These are phyloP conservation scores for Danaus melanippus DNA, from an alignment of 1,140 invertebrate species.

Conservation along the genomic window DNA sequence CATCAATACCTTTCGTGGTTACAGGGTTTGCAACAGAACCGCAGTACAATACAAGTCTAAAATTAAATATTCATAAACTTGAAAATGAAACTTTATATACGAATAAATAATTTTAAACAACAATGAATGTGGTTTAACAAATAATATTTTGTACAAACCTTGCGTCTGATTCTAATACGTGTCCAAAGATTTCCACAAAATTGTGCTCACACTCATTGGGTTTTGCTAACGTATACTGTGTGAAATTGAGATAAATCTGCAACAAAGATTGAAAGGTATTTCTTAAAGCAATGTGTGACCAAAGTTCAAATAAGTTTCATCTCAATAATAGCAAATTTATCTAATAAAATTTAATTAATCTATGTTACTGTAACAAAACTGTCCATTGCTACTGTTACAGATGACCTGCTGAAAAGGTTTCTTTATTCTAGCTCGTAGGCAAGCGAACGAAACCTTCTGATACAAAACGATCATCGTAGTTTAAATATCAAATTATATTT, in stretches of 20 bases:
- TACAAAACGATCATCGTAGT: no score
- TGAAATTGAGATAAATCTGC: conserved; percentile 62
- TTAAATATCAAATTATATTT: no score
- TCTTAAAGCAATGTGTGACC: no score
- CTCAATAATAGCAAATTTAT: no score
- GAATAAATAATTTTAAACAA: conserved; percentile 5
- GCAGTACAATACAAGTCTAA: conserved; percentile 49
- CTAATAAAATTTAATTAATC: no score
- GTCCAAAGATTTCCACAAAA: conserved; percentile 51
- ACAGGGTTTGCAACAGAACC: conserved; percentile 54
- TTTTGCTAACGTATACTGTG: conserved; percentile 31
- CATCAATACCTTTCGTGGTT: conserved; percentile 34
- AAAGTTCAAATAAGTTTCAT: no score
- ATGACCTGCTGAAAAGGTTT: no score
- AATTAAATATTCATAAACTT: conserved; percentile 4
- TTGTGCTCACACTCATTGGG: conserved; percentile 61
- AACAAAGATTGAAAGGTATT: conserved; percentile 18
- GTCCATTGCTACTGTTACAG: no score
- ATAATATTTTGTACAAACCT: conserved; percentile 28
- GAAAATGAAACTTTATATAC: conserved; percentile 2
- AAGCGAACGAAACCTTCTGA: no score
- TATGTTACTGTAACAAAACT: no score
- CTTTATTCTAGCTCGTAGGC: no score
- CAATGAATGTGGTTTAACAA: neutral
- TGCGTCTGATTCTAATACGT: conserved; percentile 37